A percentile compares a stretch with the other conserved stretches of the same genome.
Conservation (phyloP, 1,140 invertebrate genomes). For the Brachionus plicatilis region DNA sequence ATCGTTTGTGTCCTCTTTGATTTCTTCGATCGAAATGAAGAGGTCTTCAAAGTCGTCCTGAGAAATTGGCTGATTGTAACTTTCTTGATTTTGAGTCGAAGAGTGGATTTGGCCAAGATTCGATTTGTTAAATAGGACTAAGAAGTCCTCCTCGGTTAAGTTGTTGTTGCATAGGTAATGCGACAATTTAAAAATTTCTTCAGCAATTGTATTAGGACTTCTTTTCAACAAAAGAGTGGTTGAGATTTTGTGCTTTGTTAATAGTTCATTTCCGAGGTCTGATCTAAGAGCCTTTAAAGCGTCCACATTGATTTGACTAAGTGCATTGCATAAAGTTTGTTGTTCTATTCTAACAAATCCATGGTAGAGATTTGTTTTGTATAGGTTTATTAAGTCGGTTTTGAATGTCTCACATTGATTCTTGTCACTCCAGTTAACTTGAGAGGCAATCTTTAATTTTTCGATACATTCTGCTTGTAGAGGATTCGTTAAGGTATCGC, state of each 20-base stretch:
- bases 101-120: not conserved
- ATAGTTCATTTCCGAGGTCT: not conserved
- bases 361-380: not conserved
- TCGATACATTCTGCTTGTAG: not conserved
- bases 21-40: too few species aligned
- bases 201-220: not conserved
- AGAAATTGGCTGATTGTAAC: not conserved
- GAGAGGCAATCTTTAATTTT: not conserved
- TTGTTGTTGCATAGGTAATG: not conserved
- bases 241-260: not conserved
- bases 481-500: not conserved
- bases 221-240: not conserved
- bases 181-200: not conserved
- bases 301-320: not conserved
- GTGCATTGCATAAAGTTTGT: not conserved
- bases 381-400: not conserved
- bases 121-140: not conserved
- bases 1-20: not conserved
- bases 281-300: not conserved
- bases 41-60: not conserved
- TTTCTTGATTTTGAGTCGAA: not conserved
- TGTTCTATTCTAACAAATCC: not conserved
- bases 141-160: not conserved
- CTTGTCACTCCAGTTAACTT: not conserved
- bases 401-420: not conserved